Base-by-base conservation (phyloP, 1,140 invertebrate genomes). In the Plutomurus gul region DNA sequence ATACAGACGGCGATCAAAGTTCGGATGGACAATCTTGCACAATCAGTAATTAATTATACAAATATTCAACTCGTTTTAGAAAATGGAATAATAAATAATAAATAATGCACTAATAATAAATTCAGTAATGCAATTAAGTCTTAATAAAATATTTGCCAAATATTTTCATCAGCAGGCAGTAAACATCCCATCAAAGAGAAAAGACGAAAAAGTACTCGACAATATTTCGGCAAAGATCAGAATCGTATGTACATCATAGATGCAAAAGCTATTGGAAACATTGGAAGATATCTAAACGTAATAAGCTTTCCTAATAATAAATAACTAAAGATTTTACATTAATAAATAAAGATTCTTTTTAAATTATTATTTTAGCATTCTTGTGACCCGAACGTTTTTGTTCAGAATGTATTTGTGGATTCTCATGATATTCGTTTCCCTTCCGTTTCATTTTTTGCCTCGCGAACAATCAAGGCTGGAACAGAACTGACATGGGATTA, bases 401-500 rank as follows among this genome's bases (percentile, higher is more conserved):
- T 99, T 0, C 97, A 99, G 88, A 98, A 98, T 88, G 96, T 99
- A 6, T 98, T 99, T 87, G 96, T 98, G 22, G 96, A 99, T 86
- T 98, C 96, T 0, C 96, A 99, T 87, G 97, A 99, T 86, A 89
- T 97, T 3, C 89, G 97, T 11, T 98, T 98, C 86, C 97, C 97
- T 0, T 98, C 96, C 95, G 94, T 99, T 0, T 94, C 96, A 8
- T 99, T 99, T 88, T 99, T 99, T 87, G 93, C 96, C 5, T 88
- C 91, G 20, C 91, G 91, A 74, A 93, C 93, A 84, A 96, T 99
- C 70, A 88, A 91, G 56, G 96, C 97, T 25, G 97, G 97, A 10
- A 92, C 92, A 16, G 96, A 99, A 88, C 88, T 99, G 25, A 97
- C 95, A 0, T 99, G 97, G 97, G 97, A 99, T 87, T 99, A 99